Evolutionary conservation across 2,113 vertebrate species (phyloP).

Genomic region (Rattus rattus): DNA sequence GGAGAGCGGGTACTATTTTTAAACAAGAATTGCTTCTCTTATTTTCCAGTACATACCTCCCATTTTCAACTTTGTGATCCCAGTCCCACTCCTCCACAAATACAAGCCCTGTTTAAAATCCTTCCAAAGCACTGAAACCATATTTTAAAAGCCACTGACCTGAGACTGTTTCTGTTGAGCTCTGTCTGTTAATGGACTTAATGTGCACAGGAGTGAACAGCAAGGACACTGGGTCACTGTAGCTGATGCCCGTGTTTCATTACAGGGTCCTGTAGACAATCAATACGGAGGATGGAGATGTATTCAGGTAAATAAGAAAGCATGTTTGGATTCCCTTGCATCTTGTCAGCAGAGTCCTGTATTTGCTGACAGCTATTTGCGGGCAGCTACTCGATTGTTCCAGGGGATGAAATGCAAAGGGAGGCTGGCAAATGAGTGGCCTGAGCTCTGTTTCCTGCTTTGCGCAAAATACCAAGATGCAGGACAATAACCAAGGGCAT

Average conservation of each 20-base stretch:
- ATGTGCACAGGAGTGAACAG: neutral
- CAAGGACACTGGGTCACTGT: neutral
- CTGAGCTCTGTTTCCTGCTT: conserved; percentile 39
- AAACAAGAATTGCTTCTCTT: neutral
- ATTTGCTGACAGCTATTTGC: conserved; percentile 34
- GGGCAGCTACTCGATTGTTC: conserved; percentile 12
- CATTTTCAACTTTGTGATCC: neutral
- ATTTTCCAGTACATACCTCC: neutral
- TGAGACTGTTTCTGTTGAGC: neutral
- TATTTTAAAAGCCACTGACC: conserved; percentile 68
- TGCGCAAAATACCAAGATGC: conserved; percentile 44
- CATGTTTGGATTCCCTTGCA: conserved; percentile 25
- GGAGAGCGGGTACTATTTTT: neutral
- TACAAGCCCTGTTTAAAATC: neutral
- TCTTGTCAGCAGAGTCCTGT: conserved; percentile 31
- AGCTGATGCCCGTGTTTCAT: conserved; percentile 24
- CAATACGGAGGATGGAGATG: neutral
- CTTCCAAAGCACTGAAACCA: neutral
- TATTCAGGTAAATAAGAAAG: conserved; percentile 60
- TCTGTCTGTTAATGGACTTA: conserved; percentile 62
- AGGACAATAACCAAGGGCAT: conserved; percentile 61
- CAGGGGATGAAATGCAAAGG: conserved; percentile 55
- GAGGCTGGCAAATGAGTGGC: conserved; percentile 50
- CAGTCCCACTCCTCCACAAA: neutral
- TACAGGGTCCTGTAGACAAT: conserved; percentile 35